A percentile compares a stretch with the other conserved stretches of the same genome.
phyloP scores from a whole-genome alignment of 1,140 invertebrate species.

The Lordiphosa collinella region DNA sequence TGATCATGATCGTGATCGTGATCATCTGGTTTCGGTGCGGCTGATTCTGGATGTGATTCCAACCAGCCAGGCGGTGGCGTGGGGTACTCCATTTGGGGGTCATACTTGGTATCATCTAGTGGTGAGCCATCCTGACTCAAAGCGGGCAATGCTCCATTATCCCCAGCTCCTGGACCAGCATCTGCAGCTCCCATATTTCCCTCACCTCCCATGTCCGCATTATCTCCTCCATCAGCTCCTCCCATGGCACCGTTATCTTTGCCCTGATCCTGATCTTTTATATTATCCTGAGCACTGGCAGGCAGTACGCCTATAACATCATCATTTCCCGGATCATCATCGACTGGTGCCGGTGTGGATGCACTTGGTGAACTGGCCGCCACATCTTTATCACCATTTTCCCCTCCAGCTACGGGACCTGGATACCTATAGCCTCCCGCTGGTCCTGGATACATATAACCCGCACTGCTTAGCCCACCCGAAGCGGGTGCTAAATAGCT shows the following conservation, averaged over 20 bases:
- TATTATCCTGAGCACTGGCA: slow-evolving; percentile 65
- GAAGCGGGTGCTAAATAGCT: slow-evolving; percentile 73
- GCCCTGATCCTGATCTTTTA: slow-evolving; percentile 34
- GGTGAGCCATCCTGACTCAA: slow-evolving; percentile 35
- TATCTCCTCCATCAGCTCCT: slow-evolving; percentile 6
- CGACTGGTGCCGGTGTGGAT: slow-evolving; percentile 16
- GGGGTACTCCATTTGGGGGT: slow-evolving; percentile 67
- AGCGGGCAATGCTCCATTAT: slow-evolving; percentile 24
- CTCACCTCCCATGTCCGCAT: slow-evolving; percentile 12
- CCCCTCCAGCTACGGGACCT: slow-evolving; percentile 38
- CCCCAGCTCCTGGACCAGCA: slow-evolving; percentile 9
- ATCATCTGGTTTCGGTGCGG: slow-evolving; percentile 42
- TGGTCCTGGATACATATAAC: slow-evolving; percentile 50
- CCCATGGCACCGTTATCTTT: slow-evolving; percentile 29
- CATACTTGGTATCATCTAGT: slow-evolving; percentile 57
- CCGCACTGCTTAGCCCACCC: slow-evolving; percentile 42
- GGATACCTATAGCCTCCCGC: slow-evolving; percentile 48
- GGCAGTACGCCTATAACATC: slow-evolving; percentile 65
- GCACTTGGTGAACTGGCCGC: slow-evolving; percentile 39
- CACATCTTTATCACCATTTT: slow-evolving; percentile 45
- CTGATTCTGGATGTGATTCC: slow-evolving; percentile 63
- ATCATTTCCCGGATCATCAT: slow-evolving; percentile 56
- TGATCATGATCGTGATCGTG: slow-evolving; percentile 40
- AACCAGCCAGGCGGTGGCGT: slow-evolving; percentile 73
- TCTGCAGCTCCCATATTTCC: slow-evolving; percentile 11